These are phyloP conservation scores for Cantharis rufa DNA, from an alignment of 2,888 invertebrate species.

Conservation along the genomic window DNA sequence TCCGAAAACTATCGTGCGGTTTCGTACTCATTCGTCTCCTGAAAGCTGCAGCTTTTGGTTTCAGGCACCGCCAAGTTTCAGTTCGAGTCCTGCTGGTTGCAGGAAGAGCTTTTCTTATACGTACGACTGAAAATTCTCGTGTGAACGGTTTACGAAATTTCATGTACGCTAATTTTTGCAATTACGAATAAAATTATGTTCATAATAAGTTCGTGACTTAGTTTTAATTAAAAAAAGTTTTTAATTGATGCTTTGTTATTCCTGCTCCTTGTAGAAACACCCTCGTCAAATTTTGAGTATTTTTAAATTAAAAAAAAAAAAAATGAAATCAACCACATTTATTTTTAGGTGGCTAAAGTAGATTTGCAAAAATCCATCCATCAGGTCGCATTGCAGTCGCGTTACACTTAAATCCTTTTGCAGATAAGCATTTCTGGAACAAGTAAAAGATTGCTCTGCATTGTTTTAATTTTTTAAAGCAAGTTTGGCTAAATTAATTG, in stretches of 20 bases:
- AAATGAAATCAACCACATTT: neutral
- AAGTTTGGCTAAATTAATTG: neutral
- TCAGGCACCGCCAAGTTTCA: constrained; percentile 22
- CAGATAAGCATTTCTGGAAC: neutral
- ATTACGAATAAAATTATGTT: neutral
- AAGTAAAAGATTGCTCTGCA: neutral
- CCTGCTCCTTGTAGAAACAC: neutral
- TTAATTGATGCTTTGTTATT: neutral
- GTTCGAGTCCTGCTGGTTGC: constrained; percentile 24
- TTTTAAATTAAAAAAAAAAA: neutral
- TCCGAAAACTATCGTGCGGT: constrained; percentile 23
- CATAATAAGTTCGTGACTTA: neutral
- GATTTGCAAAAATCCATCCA: neutral
- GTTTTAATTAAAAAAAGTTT: neutral
- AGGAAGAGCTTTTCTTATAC: constrained; percentile 17
- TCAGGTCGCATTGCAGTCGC: neutral
- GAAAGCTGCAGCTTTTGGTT: constrained; percentile 37
- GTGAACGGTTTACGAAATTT: neutral
- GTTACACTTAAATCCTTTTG: neutral
- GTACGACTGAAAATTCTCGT: neutral
- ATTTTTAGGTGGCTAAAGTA: neutral
- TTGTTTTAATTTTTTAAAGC: neutral
- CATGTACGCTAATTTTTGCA: neutral
- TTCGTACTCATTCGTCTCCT: constrained; percentile 31
- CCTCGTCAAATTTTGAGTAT: neutral